Conservation (phyloP, 2,888 invertebrate species). For the Drosophila formosana region DNA sequence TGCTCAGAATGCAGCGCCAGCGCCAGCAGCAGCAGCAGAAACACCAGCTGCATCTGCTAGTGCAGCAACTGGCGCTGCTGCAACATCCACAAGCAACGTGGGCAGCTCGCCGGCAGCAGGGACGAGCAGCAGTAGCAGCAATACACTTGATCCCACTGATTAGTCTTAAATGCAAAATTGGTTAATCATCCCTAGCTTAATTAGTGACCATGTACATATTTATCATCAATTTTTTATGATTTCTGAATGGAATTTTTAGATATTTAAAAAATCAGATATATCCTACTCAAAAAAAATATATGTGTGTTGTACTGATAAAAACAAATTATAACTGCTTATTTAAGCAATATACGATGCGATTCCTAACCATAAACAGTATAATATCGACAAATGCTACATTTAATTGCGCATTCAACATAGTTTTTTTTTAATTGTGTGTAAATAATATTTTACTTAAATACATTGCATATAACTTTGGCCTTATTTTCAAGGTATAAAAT, state of each 20-base stretch:
- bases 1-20: constrained; percentile 1
- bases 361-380: constrained; percentile 21
- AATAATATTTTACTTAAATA: no score
- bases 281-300: constrained; percentile 69
- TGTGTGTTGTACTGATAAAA: constrained; percentile 72
- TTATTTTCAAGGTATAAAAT: no score
- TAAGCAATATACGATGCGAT: constrained; percentile 22
- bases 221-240: constrained; percentile 77
- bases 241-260: constrained; percentile 74
- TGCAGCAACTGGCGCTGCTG: constrained; percentile 29
- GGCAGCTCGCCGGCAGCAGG: constrained; percentile 77
- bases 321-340: constrained; percentile 9
- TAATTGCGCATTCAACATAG: no score
- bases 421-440: no score
- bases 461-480: no score
- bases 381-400: no score
- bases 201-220: constrained; percentile 80
- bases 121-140: constrained; percentile 59
- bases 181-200: constrained; percentile 72
- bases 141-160: constrained; percentile 79
- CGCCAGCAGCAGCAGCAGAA: constrained; percentile 22
- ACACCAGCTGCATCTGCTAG: constrained; percentile 28
- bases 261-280: constrained; percentile 71
- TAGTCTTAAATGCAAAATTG: constrained; percentile 67
- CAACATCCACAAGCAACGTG: constrained; percentile 25